A percentile compares a stretch with the other conserved stretches of the same genome.
Evolutionary conservation across 2,113 vertebrate species (phyloP).

Genomic region (Bufo bufo): DNA sequence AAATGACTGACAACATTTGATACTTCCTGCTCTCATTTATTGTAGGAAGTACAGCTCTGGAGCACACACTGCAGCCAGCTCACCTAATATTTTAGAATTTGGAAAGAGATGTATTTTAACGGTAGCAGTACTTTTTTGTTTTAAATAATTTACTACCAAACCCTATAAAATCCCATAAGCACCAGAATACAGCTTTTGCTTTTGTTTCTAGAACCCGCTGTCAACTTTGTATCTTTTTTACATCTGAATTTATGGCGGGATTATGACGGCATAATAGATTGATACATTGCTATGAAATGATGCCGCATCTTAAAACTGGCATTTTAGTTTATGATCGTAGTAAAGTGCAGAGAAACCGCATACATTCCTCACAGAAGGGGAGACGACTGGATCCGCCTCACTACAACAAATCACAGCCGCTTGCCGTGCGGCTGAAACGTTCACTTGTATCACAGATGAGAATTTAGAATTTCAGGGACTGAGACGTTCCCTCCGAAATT

Average conservation of each 20-base stretch:
- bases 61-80: neutral
- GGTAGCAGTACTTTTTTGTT: neutral
- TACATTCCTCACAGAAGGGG: conserved; percentile 31
- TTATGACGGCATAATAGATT: conserved; percentile 55
- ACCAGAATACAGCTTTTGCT: neutral
- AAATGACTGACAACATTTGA: neutral
- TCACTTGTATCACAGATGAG: conserved; percentile 12
- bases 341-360: conserved; percentile 49
- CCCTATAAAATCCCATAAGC: conserved; percentile 1
- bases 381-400: conserved; percentile 22
- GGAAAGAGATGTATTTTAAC: neutral
- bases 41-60: neutral
- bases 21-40: neutral
- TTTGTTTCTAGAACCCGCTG: conserved; percentile 17
- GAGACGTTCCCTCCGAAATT: conserved; percentile 9
- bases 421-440: conserved; percentile 34
- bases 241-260: conserved; percentile 39
- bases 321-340: conserved; percentile 51
- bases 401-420: conserved; percentile 45
- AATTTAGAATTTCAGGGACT: conserved; percentile 15
- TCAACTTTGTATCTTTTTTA: conserved; percentile 42
- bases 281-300: conserved; percentile 53
- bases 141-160: neutral
- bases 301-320: conserved; percentile 57
- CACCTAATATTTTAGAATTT: neutral